Evolutionary conservation across 2,113 vertebrate genomes (phyloP).

Genomic region (Sceloporus undulatus): DNA sequence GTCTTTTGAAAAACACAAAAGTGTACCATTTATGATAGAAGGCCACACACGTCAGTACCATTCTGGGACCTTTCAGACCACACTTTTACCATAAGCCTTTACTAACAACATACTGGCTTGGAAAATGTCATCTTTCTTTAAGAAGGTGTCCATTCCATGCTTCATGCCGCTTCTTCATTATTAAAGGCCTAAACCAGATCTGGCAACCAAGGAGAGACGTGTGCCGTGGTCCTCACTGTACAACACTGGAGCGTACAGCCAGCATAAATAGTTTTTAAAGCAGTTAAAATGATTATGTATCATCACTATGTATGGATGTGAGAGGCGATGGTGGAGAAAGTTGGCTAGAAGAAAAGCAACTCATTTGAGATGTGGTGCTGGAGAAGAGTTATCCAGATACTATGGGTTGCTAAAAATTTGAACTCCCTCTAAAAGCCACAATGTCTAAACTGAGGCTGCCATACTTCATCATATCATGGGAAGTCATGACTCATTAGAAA

Average conservation of each 20-base stretch:
- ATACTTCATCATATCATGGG: too few species aligned
- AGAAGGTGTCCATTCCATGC: not conserved
- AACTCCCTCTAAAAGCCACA: too few species aligned
- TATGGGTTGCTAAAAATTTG: too few species aligned
- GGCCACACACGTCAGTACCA: not conserved
- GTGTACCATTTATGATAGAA: slow-evolving; percentile 13
- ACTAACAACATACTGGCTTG: not conserved
- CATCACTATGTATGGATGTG: not conserved
- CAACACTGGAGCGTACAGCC: not conserved
- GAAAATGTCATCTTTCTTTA: not conserved
- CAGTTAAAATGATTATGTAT: not conserved
- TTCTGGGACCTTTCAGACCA: not conserved
- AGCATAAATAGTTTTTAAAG: not conserved
- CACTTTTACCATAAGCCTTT: not conserved
- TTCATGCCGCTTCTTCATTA: not conserved
- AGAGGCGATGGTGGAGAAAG: too few species aligned
- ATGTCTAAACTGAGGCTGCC: too few species aligned
- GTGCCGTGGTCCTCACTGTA: not conserved
- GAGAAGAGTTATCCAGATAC: too few species aligned
- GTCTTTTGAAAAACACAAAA: not conserved
- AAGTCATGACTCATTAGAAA: too few species aligned
- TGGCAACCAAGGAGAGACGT: not conserved
- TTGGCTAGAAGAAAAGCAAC: too few species aligned
- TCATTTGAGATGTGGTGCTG: too few species aligned
- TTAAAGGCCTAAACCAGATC: not conserved